Evolutionary conservation across 2,113 vertebrate genomes (phyloP).

Genomic region (Passer montanus): DNA sequence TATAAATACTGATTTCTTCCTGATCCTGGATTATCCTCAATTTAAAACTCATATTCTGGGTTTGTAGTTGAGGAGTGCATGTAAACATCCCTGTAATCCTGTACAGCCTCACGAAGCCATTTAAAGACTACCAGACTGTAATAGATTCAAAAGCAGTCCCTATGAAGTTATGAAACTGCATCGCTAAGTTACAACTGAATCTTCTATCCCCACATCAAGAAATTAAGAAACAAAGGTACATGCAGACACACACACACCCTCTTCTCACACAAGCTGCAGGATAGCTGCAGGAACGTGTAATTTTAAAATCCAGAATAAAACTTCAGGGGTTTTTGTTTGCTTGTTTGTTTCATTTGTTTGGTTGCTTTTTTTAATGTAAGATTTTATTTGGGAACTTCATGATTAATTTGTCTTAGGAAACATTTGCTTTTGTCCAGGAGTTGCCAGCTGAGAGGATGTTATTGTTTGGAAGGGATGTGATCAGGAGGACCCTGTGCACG

Average conservation of each 20-base stretch:
- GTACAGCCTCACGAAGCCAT: not conserved
- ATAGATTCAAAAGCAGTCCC: not conserved
- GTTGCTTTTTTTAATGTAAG: not conserved
- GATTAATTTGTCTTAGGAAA: not conserved
- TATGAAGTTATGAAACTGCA: not conserved
- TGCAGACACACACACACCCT: not conserved
- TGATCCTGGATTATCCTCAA: not conserved
- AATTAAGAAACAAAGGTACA: not conserved
- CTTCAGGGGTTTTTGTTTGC: not conserved
- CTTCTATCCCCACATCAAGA: not conserved
- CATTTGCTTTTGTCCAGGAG: constrained; percentile 11
- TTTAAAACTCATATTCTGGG: not conserved
- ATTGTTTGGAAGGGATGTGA: constrained; percentile 62
- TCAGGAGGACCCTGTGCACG: not conserved
- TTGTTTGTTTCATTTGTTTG: not conserved
- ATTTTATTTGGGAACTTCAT: not conserved
- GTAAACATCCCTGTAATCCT: not conserved
- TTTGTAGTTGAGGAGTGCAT: not conserved
- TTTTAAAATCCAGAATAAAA: not conserved
- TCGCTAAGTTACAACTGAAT: not conserved
- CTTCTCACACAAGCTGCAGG: not conserved
- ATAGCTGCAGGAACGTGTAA: not conserved
- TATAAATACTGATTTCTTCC: not conserved
- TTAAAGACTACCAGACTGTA: not conserved
- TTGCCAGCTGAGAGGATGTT: constrained; percentile 70